These are phyloP conservation scores for Tholera decimalis DNA, from an alignment of 2,888 invertebrate genomes.

Conservation along the genomic window DNA sequence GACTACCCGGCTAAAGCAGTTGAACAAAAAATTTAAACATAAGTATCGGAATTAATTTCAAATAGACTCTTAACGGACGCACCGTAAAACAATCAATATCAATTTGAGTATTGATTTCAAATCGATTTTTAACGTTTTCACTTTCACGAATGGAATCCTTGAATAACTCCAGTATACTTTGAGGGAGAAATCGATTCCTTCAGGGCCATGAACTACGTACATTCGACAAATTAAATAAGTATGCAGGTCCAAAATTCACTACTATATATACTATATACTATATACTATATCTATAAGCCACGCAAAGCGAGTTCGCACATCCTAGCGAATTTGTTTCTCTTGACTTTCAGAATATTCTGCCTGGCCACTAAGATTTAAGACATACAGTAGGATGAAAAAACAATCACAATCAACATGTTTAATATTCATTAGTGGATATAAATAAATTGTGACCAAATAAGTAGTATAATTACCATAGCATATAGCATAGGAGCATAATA, in stretches of 20 bases:
- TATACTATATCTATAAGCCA: not conserved
- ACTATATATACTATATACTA: not conserved
- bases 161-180: slow-evolving; percentile 11
- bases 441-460: too few relatives aligned
- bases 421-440: too few relatives aligned
- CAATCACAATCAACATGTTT: too few relatives aligned
- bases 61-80: not conserved
- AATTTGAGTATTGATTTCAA: slow-evolving; percentile 21
- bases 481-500: too few relatives aligned
- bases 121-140: slow-evolving; percentile 26
- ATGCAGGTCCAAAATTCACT: not conserved
- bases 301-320: too few relatives aligned
- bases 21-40: not conserved
- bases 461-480: too few relatives aligned
- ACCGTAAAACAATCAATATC: not conserved
- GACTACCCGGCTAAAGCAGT: not conserved
- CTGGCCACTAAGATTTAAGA: too few relatives aligned
- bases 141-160: slow-evolving; percentile 26
- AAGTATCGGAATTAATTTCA: not conserved
- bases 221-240: not conserved
- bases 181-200: slow-evolving; percentile 29
- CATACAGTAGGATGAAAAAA: too few relatives aligned
- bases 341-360: not conserved
- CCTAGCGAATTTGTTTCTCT: not conserved
- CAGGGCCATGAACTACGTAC: slow-evolving; percentile 34